These are phyloP conservation scores for Dipodomys stephensi DNA, from an alignment of 2,113 vertebrate genomes.

Conservation along the genomic window DNA sequence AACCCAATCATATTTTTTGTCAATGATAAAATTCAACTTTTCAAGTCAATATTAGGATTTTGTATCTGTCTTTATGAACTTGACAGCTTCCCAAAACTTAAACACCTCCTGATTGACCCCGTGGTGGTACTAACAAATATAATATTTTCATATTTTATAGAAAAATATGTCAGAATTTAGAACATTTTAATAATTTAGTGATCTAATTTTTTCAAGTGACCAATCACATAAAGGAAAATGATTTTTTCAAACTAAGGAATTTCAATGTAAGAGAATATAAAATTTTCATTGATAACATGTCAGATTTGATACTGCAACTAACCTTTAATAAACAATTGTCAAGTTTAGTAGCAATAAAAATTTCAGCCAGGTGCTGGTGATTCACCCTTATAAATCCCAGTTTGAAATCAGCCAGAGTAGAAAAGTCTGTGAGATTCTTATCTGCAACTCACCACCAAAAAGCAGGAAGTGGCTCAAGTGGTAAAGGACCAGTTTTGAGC, in stretches of 20 bases:
- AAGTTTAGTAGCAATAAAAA: constrained; percentile 33
- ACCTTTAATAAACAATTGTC: constrained; percentile 31
- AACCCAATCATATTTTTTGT: constrained; percentile 41
- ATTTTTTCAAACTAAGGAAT: constrained; percentile 2
- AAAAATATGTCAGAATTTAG: constrained; percentile 57
- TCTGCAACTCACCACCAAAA: no score
- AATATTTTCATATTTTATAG: constrained; percentile 53
- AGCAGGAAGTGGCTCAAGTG: no score
- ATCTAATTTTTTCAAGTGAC: constrained; percentile 48
- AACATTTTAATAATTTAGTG: constrained; percentile 24
- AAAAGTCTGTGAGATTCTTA: no score
- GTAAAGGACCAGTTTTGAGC: no score
- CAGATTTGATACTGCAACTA: background rate
- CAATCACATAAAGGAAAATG: background rate
- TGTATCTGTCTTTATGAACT: background rate
- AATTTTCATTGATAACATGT: background rate
- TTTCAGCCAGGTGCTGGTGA: background rate
- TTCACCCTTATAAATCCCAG: background rate
- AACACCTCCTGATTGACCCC: constrained; percentile 20
- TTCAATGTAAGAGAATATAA: constrained; percentile 13
- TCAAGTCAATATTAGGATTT: constrained; percentile 28
- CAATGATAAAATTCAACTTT: constrained; percentile 54
- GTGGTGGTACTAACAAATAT: constrained; percentile 6
- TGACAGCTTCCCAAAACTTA: constrained; percentile 35
- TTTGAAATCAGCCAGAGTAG: no score